Base-by-base conservation (phyloP, 2,113 vertebrate genomes). In the Carollia perspicillata region DNA sequence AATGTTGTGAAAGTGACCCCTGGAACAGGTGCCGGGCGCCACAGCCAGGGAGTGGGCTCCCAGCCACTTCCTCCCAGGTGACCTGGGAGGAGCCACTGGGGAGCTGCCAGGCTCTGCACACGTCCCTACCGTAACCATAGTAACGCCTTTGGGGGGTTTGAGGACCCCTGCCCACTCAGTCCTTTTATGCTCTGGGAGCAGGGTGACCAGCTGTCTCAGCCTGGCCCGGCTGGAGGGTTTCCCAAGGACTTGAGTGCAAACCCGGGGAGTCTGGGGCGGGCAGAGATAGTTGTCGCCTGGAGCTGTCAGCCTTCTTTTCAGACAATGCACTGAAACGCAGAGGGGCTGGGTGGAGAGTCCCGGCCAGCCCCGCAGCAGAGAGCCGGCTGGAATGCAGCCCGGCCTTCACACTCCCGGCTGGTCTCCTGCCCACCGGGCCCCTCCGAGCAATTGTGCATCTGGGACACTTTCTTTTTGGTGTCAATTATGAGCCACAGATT, bases 151-250 rank as follows among this genome's bases (percentile, higher is more conserved):
- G 3, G 14, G 63, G 23, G 37, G 47, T 13, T 6, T 30, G 33
- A 53, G 68, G 28, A 1, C 4, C 60, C 44, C 17, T 1, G 5
- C 11, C 20, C 17, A 8, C 1, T 1, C 28, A 2, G 47, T 23
- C 12, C 63, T 44, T 28, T 16, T 44, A 18, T 9, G 13, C 8
- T 23, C 17, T 37, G 1, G 18, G 58, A 44, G 22, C 37, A 10
- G 1, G 3, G 1, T 4, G 17, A 55, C 22, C 0, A 0, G 12
- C 12, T 0, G 1, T 58, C 49, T 17, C 4, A 18, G 33, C 3
- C 20, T 3, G 2, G 23, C 26, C 10, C 23, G 1, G 18, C 22
- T 1, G 33, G 6, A 51, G 20, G 20, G 4, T 51, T 37, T 63
- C n/a, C n/a, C 7, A 4, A 5, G 20, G 72, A 33, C 14, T 23